Evolutionary conservation across 2,797 vertebrate species (phyloP), one percentile per base, ranked within the genome.

Genomic region (Glossophaga mutica): DNA sequence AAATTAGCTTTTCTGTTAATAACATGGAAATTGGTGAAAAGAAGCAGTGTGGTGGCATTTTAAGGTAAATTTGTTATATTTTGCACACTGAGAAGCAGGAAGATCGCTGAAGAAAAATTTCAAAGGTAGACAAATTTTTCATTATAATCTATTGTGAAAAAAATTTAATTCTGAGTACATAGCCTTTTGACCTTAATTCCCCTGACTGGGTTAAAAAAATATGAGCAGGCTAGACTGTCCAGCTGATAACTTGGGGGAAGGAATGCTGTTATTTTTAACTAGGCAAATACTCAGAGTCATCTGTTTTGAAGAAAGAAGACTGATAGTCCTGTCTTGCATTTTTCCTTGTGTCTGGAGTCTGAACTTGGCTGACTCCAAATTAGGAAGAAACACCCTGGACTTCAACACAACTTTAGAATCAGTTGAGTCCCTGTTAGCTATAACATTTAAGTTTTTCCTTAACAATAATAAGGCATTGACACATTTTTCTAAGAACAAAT

Each of bases 251-350:
- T 95, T 44, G 55, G 71, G 96, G 96, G 95, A 98, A 97, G 96
- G 96, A 98, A 98, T 96, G 96, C 79, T 97, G 98, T 84, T 98
- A 98, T 98, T 98, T 98, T 98, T 98, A 98, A 97, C 97, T 95
- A 97, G 96, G 97, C 97, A 98, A 98, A 98, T 97, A 98, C 95
- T 97, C 97, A 79, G 89, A 97, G 97, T 98, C 97, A 98, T 98
- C 97, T 98, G 98, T 97, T 98, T 97, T 97, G 97, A 98, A 98
- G 97, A 98, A 98, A 98, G 98, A 98, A 97, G 98, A 97, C 95
- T 98, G 97, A 98, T 97, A 98, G 79, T 95, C 96, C 86, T 93
- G 94, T 81, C 96, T 87, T 97, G 95, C 95, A 71, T 97, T 98
- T 98, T 98, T 97, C 93, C 84, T 92, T 55, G 55, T 22, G 98